Evolutionary conservation across 2,888 invertebrate genomes (phyloP), one percentile per base, ranked within the genome.

Genomic region (Ennomos fuscantarius): DNA sequence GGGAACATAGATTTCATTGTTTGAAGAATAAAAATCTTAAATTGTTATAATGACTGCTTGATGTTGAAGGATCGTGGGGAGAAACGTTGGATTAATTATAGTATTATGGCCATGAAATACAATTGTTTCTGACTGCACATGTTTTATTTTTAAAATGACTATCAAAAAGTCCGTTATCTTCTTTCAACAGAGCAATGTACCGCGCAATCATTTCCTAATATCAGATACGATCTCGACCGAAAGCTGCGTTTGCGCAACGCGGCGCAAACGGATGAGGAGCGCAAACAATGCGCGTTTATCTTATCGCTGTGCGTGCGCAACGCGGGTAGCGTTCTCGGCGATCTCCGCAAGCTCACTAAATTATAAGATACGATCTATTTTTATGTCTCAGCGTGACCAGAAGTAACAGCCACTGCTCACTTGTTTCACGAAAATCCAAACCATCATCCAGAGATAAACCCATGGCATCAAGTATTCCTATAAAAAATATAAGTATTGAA

Each of bases 211-310:
- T 78, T 79, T 72, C 71, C 61, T 62, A 74, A 79, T 68, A 69
- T 73, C 65, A 63, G 70, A 69, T 70, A 55, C 31, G 41, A 58
- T 66, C 61, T 63, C 54, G 60, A 48, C 54, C 46, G 59, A 59
- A 46, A 47, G 63, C 50, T 63, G 61, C 45, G 68, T 69, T 78
- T 77, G 69, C 76, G 77, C 77, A 81, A 82, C 66, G 10, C 54
- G 48, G 59, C 32, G 45, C 56, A 70, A 74, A 79, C 72, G 72
- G 75, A 75, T 77, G 73, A 68, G 62, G 67, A 63, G 69, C 62
- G 52, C 65, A 66, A 66, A 75, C 78, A 74, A 76, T 76, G 66
- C 68, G 62, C 68, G 68, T 68, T 66, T 52, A 67, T 64, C 66
- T 72, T 70, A 72, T 70, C 70, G 55, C 12, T 42, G 55, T 33